Evolutionary conservation across 2,797 vertebrate species (phyloP).

Genomic region (Muscicapa comitata): DNA sequence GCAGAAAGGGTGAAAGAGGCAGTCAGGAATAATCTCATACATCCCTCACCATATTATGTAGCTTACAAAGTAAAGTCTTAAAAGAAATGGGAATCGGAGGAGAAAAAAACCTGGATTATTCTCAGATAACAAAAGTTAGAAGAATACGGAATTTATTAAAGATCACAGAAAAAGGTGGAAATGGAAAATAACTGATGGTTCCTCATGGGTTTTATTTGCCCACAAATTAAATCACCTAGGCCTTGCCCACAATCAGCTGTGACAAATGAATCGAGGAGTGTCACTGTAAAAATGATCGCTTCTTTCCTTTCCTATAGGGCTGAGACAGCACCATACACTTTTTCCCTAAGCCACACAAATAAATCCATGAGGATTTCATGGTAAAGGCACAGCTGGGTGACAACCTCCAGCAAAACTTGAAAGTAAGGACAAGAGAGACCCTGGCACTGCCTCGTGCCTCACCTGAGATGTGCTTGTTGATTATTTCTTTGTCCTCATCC

Average conservation of each 20-base stretch:
- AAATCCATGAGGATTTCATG: rapidly evolving
- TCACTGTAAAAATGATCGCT: rapidly evolving
- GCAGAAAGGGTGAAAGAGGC: background rate
- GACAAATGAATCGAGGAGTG: background rate
- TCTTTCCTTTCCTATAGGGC: background rate
- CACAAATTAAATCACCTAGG: background rate
- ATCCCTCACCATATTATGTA: background rate
- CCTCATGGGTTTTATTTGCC: background rate
- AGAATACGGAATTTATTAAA: background rate
- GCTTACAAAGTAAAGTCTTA: background rate
- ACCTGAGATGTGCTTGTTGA: slow-evolving; percentile 89
- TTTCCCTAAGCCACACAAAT: background rate
- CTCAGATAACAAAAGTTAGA: background rate
- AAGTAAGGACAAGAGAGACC: rapidly evolving
- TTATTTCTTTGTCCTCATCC: slow-evolving; percentile 88
- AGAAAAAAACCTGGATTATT: rapidly evolving
- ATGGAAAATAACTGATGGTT: background rate
- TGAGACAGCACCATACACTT: background rate
- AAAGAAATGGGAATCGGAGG: background rate
- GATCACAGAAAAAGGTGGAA: background rate
- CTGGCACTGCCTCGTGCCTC: background rate
- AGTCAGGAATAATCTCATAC: background rate
- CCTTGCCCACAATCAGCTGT: too few species aligned
- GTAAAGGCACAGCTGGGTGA: rapidly evolving
- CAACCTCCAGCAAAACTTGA: rapidly evolving